Evolutionary conservation across 1,140 invertebrate genomes (phyloP).

Genomic region (Zaprionus gabonicus): DNA sequence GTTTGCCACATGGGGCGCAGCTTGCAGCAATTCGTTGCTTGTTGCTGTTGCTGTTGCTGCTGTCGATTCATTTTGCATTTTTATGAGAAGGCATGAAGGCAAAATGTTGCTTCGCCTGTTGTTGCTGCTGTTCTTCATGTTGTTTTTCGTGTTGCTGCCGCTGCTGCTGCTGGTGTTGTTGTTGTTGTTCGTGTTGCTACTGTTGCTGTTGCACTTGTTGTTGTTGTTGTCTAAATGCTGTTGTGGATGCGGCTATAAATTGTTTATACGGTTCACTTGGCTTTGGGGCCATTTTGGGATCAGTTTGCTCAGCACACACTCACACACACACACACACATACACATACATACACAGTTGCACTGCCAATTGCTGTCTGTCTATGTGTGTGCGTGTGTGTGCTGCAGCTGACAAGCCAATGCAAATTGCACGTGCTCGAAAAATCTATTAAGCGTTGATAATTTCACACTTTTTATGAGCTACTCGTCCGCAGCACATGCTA

Average conservation of each 20-base stretch:
- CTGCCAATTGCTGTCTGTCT: constrained; percentile 18
- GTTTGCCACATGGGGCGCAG: constrained; percentile 8
- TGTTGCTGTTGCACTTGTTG: constrained; percentile 33
- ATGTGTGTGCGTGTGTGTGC: constrained; percentile 17
- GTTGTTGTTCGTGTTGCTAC: constrained; percentile 35
- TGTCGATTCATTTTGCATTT: constrained; percentile 76
- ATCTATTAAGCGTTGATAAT: constrained; percentile 78
- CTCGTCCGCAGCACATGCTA: constrained; percentile 13
- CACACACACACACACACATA: constrained; percentile 14
- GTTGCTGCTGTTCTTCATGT: constrained; percentile 33
- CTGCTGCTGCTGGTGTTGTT: constrained; percentile 33
- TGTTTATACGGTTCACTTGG: constrained; percentile 82
- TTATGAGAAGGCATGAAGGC: constrained; percentile 62
- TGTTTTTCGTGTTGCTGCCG: constrained; percentile 42
- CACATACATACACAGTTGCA: constrained; percentile 9
- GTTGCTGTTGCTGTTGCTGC: constrained; percentile 31
- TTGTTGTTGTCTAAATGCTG: constrained; percentile 49
- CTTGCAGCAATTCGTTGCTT: constrained; percentile 37
- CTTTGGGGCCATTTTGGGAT: constrained; percentile 80
- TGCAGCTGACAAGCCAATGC: constrained; percentile 39
- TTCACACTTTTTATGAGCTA: constrained; percentile 56
- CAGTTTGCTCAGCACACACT: constrained; percentile 46
- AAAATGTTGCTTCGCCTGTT: constrained; percentile 49
- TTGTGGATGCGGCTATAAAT: constrained; percentile 74
- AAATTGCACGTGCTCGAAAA: constrained; percentile 73